Evolutionary conservation across 2,113 vertebrate genomes (phyloP), one percentile per base, ranked within the genome.

Genomic region (Cacatua alba): DNA sequence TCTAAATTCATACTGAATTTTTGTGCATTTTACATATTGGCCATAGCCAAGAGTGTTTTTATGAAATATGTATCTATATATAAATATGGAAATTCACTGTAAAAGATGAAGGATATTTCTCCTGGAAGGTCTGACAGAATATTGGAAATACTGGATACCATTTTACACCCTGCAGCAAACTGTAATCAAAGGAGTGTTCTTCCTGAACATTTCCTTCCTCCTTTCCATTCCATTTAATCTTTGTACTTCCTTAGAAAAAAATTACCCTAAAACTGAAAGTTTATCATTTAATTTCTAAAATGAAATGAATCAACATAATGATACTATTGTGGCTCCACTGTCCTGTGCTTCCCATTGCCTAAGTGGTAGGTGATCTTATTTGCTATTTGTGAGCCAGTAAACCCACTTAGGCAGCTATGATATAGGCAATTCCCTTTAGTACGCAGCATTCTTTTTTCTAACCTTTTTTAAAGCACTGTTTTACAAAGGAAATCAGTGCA

Each of bases 351-450:
- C 60, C 29, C 43, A 20, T 89, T 89, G 67, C 48, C 60, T 81
- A 80, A 65, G 67, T 93, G 82, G 60, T 90, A 35, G 69, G 41
- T 96, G 83, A 92, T 77, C 87, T 95, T 92, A 52, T 69, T 94
- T 93, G 77, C 55, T 51, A 17, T 23, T 17, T 72, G 55, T 60
- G 28, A 94, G 68, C 69, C 63, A 70, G 52, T 29, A 95, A 82
- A 72, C 31, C 37, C 49, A 44, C 77, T 80, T 44, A 94, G 49
- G 44, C 76, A 74, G 44, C 25, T 90, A 52, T 78, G 64, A 91
- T 75, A 55, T 59, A 81, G 79, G 91, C 77, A 95, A 51, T 96
- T 94, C 88, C 88, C 55, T 84, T 72, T 90, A 53, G 52, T 28
- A n/a, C 20, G 64, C 39, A 81, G 26, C 31, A 59, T 35, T 84